phyloP scores from a whole-genome alignment of 2,797 vertebrate species.

The Notamacropus eugenii region DNA sequence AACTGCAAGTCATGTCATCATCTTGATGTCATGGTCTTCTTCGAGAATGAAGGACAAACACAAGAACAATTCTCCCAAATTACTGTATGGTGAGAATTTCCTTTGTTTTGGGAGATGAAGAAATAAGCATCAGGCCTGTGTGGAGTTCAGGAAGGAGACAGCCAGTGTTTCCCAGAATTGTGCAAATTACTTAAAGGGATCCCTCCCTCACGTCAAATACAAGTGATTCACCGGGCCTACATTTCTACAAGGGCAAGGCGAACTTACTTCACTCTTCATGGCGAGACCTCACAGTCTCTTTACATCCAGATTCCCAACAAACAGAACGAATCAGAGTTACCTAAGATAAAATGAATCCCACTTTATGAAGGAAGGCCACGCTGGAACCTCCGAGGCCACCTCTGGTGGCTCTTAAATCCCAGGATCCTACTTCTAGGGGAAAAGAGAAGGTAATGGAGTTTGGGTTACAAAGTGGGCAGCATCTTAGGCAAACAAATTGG shows the following conservation, averaged over 20 bases:
- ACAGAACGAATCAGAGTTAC: too few species aligned
- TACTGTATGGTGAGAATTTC: constrained; percentile 11
- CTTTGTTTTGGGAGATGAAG: constrained; percentile 38
- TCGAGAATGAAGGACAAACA: too few species aligned
- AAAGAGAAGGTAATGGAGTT: not conserved
- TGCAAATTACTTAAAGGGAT: too few species aligned
- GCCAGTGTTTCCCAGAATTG: too few species aligned
- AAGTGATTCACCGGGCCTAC: too few species aligned
- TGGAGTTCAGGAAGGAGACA: too few species aligned
- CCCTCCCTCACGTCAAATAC: too few species aligned
- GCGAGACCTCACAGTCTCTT: not conserved
- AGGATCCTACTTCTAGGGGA: not conserved
- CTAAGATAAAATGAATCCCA: too few species aligned
- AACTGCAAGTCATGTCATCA: too few species aligned
- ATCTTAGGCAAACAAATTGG: not conserved
- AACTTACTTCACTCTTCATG: not conserved
- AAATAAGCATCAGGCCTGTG: constrained; percentile 31
- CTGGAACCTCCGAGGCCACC: not conserved
- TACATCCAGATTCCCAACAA: not conserved
- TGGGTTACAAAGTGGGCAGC: not conserved
- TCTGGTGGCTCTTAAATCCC: not conserved
- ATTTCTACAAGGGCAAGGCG: too few species aligned
- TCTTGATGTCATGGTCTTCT: too few species aligned
- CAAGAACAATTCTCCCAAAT: constrained; percentile 11
- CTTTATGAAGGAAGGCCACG: not conserved